Base-by-base conservation (phyloP, 2,797 vertebrate species). In the Galago senegalensis region DNA sequence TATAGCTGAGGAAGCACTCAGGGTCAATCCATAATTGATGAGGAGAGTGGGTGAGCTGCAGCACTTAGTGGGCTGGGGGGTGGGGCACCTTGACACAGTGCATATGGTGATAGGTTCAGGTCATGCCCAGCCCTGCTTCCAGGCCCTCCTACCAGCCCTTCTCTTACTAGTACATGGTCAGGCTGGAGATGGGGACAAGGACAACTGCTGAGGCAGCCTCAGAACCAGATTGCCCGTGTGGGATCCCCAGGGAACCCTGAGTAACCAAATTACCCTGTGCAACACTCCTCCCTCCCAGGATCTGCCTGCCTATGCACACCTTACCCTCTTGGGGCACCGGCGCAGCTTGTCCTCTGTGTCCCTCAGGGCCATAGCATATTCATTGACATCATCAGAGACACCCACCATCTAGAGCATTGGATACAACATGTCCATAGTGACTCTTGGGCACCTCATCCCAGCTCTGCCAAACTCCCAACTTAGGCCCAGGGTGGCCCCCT, bases 261-360 rank as follows among this genome's bases (percentile, higher is more conserved):
- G 87, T 9, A 27, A 53, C 46, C 29, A 8, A 72, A 43, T 40
- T 3, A 23, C 72, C 84, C 73, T 73, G 10, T 40, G 16, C n/a
- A 13, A 81, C 9, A 60, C 5, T 17, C 53, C 3, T 20, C 17
- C 27, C 9, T 11, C 18, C 83, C 73, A 8, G 40, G 31, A 31
- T 56, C 73, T 53, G 5, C 60, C 53, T 65, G 13, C 27, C 34
- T 6, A 3, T 0, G 49, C 31, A 60, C 23, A 76, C 60, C 98
- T 98, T 93, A 99, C 99, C 97, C 97, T 95, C 94, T 97, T 98
- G 3, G 99, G 99, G 87, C 99, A 99, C 56, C 99, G 99, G 49
- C 98, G 99, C 25, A 99, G 99, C 98, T 99, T 99, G 98, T 99
- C 99, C 73, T 99, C 99, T 0, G 99, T 99, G 98, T 99, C 99